Base-by-base conservation (phyloP, 2,888 invertebrate genomes). In the Trissolcus japonicus region DNA sequence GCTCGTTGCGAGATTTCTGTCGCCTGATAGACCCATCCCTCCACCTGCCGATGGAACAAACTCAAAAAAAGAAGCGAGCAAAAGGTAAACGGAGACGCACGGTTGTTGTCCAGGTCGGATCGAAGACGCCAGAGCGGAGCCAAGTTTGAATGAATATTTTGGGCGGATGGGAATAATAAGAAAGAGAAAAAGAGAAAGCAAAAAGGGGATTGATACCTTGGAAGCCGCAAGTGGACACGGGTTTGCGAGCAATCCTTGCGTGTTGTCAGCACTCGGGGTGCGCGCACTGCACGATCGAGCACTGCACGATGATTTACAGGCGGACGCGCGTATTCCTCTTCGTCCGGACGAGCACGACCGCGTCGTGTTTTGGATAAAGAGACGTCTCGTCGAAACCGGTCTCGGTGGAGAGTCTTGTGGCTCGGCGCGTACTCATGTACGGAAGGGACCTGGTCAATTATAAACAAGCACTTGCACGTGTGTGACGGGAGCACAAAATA, bases 271-370 rank as follows among this genome's bases (percentile, higher is more conserved):
- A 76, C 46, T n/a, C 16, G 16, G 16, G 46, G 14, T 46, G 14
- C 14, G 16, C n/a, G 46, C 46, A 46, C 46, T 46, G 46, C 76
- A 76, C 76, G 67, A 71, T 67, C 76, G 66, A 69, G 69, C 76
- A 76, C 76, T 69, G 65, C 60, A 57, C 68, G 68, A 69, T 69
- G 68, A 69, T 68, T 69, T 69, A 69, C 75, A 67, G 75, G 63
- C 69, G 69, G 69, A 63, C 75, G 75, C 68, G 75, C 54, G 65
- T 68, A 69, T 69, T 60, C 69, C 69, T 69, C 76, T 65, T 61
- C 69, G 69, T 71, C 76, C 69, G 69, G 17, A 11, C 35, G 35
- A 16, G 46, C 51, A 59, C 75, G 68, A 63, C 68, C 61, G 67
- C 74, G 61, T 59, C 61, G 67, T 60, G 60, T 60, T 74, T 63